Base-by-base conservation (phyloP, 35 echinoderm and acorn worm species). In the Anneissia japonica region DNA sequence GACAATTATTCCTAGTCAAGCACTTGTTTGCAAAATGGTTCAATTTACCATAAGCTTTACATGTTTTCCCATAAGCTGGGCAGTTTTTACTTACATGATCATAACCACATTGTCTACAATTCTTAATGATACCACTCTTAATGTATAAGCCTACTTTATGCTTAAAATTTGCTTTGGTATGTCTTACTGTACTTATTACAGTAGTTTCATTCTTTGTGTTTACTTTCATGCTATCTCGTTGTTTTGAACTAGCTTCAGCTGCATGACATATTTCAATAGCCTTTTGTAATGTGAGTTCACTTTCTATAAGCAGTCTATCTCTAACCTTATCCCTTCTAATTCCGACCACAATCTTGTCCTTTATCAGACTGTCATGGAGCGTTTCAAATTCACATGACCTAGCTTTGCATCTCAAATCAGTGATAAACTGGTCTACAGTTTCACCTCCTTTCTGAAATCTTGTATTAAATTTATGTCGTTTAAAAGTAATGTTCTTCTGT, bases 301-400 rank as follows among this genome's bases (percentile, higher is more conserved):
- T 84, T 16, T 83, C 34, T 51, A 16, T 5, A 74, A 93, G 74
- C 26, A 89, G 74, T n/a, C 72, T 4, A 33, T 85, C 91, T 55
- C 86, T 2, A 17, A 87, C 81, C 32, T 37, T 9, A 40, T 85
- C 86, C 4, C 77, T 32, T 39, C 17, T 4, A 29, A 89, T 81
- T 1, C 91, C 86, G 12, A 89, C 77, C 5, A 93, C 91, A 14
- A 93, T 85, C 1, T 79, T 46, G 37, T 93, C 91, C 56, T 75
- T 84, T 23, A 90, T 83, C 81, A 93, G 83, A 30, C 81, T 46
- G 28, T 89, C 86, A 10, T n/a, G 75, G 7, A 93, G 41, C 3
- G 23, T 14, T 33, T 77, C 91, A 74, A 85, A 93, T 23, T 85
- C 87, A 74, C 91, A 93, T 14, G 81, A 83, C 37, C 89, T 93